These are phyloP conservation scores for Paralichthys olivaceus DNA, from an alignment of 2,113 vertebrate species.

Conservation along the genomic window DNA sequence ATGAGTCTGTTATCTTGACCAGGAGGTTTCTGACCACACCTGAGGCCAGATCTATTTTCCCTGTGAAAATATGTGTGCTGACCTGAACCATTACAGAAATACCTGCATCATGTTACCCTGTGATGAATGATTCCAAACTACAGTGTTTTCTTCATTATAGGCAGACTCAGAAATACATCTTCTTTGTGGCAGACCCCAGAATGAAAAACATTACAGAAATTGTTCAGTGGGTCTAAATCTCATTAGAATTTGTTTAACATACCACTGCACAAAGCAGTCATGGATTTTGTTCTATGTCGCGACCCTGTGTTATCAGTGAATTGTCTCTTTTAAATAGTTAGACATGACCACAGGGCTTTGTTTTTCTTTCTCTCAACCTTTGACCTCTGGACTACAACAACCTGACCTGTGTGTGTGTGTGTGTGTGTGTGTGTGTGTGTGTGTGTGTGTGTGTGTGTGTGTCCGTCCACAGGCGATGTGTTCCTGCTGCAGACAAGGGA, in stretches of 20 bases:
- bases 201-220: neutral
- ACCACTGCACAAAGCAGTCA: neutral
- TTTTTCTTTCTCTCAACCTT: slow-evolving; percentile 68
- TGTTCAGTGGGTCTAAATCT: neutral
- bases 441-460: slow-evolving; percentile 37
- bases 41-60: slow-evolving; percentile 9
- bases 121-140: neutral
- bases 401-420: slow-evolving; percentile 63
- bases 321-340: slow-evolving; percentile 43
- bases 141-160: neutral
- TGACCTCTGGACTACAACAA: slow-evolving; percentile 58
- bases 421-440: slow-evolving; percentile 56
- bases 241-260: neutral
- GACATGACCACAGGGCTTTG: slow-evolving; percentile 59
- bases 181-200: neutral
- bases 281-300: slow-evolving; percentile 18
- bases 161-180: neutral
- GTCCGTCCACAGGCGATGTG: slow-evolving; percentile 87
- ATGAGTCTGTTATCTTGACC: slow-evolving; percentile 26
- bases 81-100: neutral
- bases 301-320: slow-evolving; percentile 42
- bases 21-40: slow-evolving; percentile 19
- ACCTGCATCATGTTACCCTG: neutral
- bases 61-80: slow-evolving; percentile 3
- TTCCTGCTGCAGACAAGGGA: slow-evolving; percentile 93